These are phyloP conservation scores for Nestor notabilis DNA, from an alignment of 2,113 vertebrate species.

Conservation along the genomic window DNA sequence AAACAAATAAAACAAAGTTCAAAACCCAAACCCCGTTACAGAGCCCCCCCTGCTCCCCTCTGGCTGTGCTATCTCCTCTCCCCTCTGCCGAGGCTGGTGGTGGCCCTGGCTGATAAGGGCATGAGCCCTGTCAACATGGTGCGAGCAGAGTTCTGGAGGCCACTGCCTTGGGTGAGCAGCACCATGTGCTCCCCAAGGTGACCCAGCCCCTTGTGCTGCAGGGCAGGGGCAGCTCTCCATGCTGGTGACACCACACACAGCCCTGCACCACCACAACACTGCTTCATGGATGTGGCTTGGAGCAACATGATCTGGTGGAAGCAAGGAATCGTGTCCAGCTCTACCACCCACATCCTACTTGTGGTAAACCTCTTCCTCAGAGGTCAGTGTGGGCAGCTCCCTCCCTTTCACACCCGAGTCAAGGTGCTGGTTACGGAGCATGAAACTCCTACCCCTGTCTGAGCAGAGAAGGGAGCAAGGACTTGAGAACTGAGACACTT, in stretches of 20 bases:
- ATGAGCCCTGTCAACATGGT: neutral
- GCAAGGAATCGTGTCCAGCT: neutral
- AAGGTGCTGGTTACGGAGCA: fast-evolving
- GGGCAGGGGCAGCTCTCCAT: neutral
- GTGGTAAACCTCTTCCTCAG: neutral
- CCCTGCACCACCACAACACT: fast-evolving
- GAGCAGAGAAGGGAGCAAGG: neutral
- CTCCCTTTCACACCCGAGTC: neutral
- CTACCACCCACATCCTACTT: fast-evolving
- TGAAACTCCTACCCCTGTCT: neutral
- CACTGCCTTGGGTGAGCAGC: fast-evolving
- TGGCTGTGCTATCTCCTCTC: neutral
- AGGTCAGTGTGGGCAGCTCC: neutral
- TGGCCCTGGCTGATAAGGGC: neutral
- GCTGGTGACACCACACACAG: fast-evolving
- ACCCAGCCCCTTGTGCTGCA: fast-evolving
- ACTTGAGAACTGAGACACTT: neutral
- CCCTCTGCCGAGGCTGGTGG: neutral
- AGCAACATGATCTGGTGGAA: neutral
- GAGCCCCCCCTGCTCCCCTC: too few relatives aligned
- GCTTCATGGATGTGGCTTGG: neutral
- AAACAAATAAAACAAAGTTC: neutral
- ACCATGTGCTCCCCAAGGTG: neutral
- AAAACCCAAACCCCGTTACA: neutral
- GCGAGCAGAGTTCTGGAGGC: neutral